Base-by-base conservation (phyloP, 2,888 invertebrate genomes). In the Epirrhoe alternata region DNA sequence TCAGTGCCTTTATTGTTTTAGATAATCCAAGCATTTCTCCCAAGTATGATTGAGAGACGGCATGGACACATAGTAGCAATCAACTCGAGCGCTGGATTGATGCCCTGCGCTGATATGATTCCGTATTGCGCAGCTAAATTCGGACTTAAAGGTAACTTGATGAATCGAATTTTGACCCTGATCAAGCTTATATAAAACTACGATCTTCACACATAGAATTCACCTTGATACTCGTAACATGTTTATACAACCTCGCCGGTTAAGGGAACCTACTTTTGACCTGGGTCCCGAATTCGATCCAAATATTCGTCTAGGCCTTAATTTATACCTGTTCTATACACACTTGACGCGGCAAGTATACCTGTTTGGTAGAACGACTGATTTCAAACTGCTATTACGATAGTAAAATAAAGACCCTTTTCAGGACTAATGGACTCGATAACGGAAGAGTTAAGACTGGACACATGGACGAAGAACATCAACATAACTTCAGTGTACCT, bases 71-170 rank as follows among this genome's bases (percentile, higher is more conserved):
- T 93, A 5, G 81, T 93, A 0, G 91, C 93, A 0, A 90, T 93
- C 65, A 93, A 93, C 77, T 92, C 92, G 0, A 89, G 87, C 63
- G 87, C 88, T 6, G 92, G 91, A 0, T 77, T 93, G 24, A 83
- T 90, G 84, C 89, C 92, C 0, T 86, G 79, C 47, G 82, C 89
- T 0, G 89, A 91, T 47, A 89, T 90, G 89, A 84, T 85, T 51
- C 89, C 93, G 0, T 92, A 92, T 60, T 90, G 91, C 62, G 90
- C 93, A 0, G 91, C 93, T 1, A 93, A 92, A 69, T 92, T 85
- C 74, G 93, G 93, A 10, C 82, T 93, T 0, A 85, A 81, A 87
- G 92, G 93, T 92, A 74, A 52, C 5, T 45, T 49, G 14, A 14
- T n/a, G 16, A 24, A 24, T n/a, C 24, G 4, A 12, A 2, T n/a